Percentiles rank a stretch among this genome's conserved stretches.
phyloP scores from a whole-genome alignment of 1,140 invertebrate species.

The Geopemphigus sp. region DNA sequence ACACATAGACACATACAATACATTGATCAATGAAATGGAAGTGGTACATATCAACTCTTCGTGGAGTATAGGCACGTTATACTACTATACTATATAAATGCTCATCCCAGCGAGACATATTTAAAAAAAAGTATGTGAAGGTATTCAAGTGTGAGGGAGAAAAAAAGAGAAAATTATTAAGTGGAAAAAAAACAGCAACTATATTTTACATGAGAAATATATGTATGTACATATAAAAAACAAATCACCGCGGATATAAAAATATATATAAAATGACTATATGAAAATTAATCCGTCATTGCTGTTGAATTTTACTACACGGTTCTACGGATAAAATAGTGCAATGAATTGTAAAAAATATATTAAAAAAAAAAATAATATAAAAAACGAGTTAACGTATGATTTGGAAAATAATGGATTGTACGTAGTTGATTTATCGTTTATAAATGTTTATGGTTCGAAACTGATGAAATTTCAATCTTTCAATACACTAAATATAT shows the following conservation, averaged over 20 bases:
- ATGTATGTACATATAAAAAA: not conserved
- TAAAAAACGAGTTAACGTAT: not conserved
- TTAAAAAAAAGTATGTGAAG: not conserved
- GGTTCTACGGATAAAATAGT: constrained; percentile 4
- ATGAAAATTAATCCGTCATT: constrained; percentile 41
- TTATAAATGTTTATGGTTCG: not conserved
- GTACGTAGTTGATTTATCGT: not conserved
- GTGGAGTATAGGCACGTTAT: constrained; percentile 14
- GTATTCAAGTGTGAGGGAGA: not conserved
- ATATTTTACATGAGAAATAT: constrained; percentile 28
- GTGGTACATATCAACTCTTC: constrained; percentile 30
- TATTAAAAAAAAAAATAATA: not conserved
- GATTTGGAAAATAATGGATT: constrained; percentile 9
- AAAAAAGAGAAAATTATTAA: constrained; percentile 37
- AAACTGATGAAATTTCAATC: not conserved
- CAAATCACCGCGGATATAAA: not conserved
- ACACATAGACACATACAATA: not conserved
- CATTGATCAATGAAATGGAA: not conserved
- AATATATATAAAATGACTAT: constrained; percentile 16
- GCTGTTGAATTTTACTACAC: constrained; percentile 17
- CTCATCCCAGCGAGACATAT: constrained; percentile 44
- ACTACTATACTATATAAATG: constrained; percentile 12
- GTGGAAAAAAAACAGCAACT: constrained; percentile 14
- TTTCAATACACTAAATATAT: too few relatives aligned
- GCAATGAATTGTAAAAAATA: constrained; percentile 22